phyloP scores from a whole-genome alignment of 2,888 invertebrate species.

The Strigamia transsilvanica region DNA sequence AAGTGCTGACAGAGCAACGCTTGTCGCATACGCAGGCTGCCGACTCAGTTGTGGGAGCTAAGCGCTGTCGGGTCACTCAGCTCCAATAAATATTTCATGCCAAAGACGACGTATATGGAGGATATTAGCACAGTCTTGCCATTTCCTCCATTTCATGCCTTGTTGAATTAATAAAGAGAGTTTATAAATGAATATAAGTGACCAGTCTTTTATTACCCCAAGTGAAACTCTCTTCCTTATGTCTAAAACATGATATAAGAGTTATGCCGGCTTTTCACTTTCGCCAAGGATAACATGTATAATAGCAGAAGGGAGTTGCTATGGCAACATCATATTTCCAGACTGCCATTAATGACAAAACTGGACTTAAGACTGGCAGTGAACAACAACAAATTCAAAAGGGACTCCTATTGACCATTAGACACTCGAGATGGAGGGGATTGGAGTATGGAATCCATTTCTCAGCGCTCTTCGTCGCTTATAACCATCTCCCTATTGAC shows the following conservation, averaged over 20 bases:
- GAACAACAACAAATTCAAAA: slow-evolving; percentile 1
- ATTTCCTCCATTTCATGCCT: slow-evolving; percentile 6
- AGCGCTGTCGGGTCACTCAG: neutral
- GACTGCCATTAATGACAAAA: neutral
- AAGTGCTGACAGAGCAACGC: neutral
- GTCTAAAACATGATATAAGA: neutral
- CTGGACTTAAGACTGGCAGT: neutral
- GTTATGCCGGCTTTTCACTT: slow-evolving; percentile 5
- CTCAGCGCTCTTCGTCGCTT: neutral
- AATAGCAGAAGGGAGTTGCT: neutral
- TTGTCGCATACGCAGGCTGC: neutral
- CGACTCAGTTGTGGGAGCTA: neutral
- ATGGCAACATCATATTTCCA: slow-evolving; percentile 1
- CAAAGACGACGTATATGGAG: neutral
- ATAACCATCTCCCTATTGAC: neutral
- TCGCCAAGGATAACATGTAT: neutral
- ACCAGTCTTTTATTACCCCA: neutral
- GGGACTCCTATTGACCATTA: neutral
- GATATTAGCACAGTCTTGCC: neutral
- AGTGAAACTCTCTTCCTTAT: neutral
- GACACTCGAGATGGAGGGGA: slow-evolving; percentile 6
- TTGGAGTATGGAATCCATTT: neutral
- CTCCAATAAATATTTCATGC: slow-evolving; percentile 11
- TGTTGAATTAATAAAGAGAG: slow-evolving; percentile 18
- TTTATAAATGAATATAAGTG: slow-evolving; percentile 9